Base-by-base conservation (phyloP, 2,888 invertebrate genomes). In the Phyllotreta cruciferae region DNA sequence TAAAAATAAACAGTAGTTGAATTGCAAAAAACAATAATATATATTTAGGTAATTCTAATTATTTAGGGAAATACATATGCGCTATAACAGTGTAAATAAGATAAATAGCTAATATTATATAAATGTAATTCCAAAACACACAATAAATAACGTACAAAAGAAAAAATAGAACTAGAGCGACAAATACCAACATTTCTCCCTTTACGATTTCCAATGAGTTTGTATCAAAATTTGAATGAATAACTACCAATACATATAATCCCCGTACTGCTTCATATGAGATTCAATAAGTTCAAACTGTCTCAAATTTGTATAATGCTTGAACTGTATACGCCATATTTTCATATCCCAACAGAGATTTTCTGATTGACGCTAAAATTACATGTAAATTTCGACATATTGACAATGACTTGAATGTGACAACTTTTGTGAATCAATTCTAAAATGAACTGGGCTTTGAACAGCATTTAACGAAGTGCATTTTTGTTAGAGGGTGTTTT, bases 71-170 rank as follows among this genome's bases (percentile, higher is more conserved):
- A 10, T 41, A 41, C 41, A 41, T 41, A 41, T 41, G 41, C 9
- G 10, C 9, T n/a, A 9, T 14, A 10, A 44, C 14, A 44, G 14
- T 14, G 44, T 44, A 44, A 44, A 44, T 7, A 44, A 44, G 44
- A 44, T 44, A 44, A 44, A 44, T 44, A 10, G 9, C 44, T 6
- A 44, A n/a, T n/a, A n/a, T 14, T 44, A 44, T n/a, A 10, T n/a
- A 44, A 44, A 44, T n/a, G 6, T n/a, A 44, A 44, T 44, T 44
- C 44, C 44, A 44, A 10, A 44, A n/a, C 14, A 44, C 10, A 1
- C 10, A n/a, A 44, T 44, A 44, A 7, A 44, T n/a, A 7, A 44
- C 6, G 14, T 44, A 44, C 9, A 44, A 44, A 8, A n/a, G 6
- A n/a, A 44, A 44, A n/a, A 6, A 7, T 7, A 44, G 14, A 7